Percentiles rank a stretch among this genome's conserved stretches.
Conservation (phyloP, 2,888 invertebrate species). For the Drosophila eohydei region DNA sequence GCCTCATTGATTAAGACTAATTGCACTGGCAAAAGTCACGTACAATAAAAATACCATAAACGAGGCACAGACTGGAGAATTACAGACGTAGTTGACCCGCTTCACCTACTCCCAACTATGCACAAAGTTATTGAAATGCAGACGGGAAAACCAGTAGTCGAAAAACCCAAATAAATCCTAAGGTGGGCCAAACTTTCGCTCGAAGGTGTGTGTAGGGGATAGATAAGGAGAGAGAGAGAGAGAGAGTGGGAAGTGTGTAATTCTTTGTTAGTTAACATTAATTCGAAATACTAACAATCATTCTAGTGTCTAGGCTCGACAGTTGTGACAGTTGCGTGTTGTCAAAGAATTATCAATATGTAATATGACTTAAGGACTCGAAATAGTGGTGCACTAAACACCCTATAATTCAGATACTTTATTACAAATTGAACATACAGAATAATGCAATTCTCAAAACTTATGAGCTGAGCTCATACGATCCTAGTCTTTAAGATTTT, state of each 20-base stretch:
- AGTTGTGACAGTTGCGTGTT: conserved; percentile 40
- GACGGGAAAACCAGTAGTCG: conserved; percentile 33
- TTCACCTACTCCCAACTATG: conserved; percentile 15
- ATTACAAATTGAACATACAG: background rate
- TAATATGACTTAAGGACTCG: background rate
- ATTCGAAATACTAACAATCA: conserved; percentile 36
- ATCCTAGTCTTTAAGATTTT: background rate
- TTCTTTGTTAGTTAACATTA: conserved; percentile 24
- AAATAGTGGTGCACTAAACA: background rate
- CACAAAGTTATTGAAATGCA: conserved; percentile 45
- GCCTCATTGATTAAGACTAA: conserved; percentile 70
- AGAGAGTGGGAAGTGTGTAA: conserved; percentile 5
- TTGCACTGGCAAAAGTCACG: conserved; percentile 59
- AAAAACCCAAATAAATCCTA: conserved; percentile 5
- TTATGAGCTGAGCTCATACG: background rate
- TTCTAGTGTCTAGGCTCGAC: conserved; percentile 53
- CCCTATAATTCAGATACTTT: background rate
- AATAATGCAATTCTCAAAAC: background rate
- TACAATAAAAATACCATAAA: conserved; percentile 40
- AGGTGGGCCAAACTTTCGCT: conserved; percentile 46
- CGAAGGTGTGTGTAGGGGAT: background rate
- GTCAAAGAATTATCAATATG: conserved; percentile 1
- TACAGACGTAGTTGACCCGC: conserved; percentile 45
- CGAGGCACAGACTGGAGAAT: background rate
- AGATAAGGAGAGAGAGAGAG: conserved; percentile 1